Evolutionary conservation across 2,797 vertebrate species (phyloP).

Genomic region (Threskiornis aethiopicus): DNA sequence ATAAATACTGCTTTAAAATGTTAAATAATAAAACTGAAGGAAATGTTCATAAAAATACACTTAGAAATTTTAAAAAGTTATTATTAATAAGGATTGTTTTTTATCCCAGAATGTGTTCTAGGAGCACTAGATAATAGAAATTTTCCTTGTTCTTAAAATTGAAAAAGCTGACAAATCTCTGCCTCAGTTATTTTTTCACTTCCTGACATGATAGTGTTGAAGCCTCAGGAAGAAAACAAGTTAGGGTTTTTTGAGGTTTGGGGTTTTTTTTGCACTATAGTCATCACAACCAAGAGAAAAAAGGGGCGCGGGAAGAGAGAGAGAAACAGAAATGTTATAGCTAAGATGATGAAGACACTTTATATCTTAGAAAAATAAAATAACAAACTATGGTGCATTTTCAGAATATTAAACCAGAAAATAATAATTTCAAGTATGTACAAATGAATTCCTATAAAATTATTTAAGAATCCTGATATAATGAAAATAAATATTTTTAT

Average conservation of each 20-base stretch:
- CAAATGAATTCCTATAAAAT: neutral
- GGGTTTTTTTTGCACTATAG: neutral
- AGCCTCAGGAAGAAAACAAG: neutral
- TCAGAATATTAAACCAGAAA: neutral
- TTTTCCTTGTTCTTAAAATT: neutral
- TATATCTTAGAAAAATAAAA: neutral
- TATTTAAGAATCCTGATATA: neutral
- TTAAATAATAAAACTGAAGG: neutral
- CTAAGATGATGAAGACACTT: neutral
- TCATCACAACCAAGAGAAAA: neutral
- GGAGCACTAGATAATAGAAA: neutral
- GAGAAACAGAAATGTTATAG: neutral
- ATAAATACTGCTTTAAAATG: neutral
- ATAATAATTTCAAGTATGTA: neutral
- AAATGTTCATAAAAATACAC: neutral
- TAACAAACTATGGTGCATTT: neutral
- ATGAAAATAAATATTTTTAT: neutral
- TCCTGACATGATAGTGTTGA: neutral
- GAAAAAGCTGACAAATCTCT: neutral
- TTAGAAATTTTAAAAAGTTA: neutral
- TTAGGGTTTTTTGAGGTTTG: too few species aligned
- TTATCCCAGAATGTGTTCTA: neutral
- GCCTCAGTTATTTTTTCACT: neutral
- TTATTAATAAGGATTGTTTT: rapidly evolving
- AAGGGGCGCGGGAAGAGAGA: neutral